Base-by-base conservation (phyloP, 2,888 invertebrate species). In the Sinohyriopsis cumingii region DNA sequence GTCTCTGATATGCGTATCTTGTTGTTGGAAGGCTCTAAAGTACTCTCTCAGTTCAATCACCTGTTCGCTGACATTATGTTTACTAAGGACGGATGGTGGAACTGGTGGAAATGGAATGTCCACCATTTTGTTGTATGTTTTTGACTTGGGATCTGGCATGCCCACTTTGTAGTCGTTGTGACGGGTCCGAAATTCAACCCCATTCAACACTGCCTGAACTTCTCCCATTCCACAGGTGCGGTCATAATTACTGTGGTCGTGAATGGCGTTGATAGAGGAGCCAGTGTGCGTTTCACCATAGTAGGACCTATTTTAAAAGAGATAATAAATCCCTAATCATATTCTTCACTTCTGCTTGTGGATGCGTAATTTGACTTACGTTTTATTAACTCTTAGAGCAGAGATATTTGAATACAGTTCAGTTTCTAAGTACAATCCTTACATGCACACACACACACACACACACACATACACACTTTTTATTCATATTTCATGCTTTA, bases 81-180 rank as follows among this genome's bases (percentile, higher is more conserved):
- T 80, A 24, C 45, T 56, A 5, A 72, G 60, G 5, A 86, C 84
- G 25, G 81, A 81, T 12, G 78, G 81, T 22, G 87, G 87, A 4
- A 86, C 84, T 0, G 69, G 70, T 0, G 87, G 87, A 68, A 84
- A 85, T 1, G 84, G 84, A 12, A 87, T 78, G n/a, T 82, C 77
- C 54, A 84, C 84, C 3, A 74, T 69, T 1, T 71, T 73, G 61
- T 84, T 73, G 67, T 80, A 85, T 9, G 64, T 62, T 1, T 63
- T 65, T 9, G 66, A 75, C 15, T 61, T 80, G 25, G 61, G 73
- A 33, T 75, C 75, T 7, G 85, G 82, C 83, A 83, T 85, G 15
- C 65, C 45, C 25, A 86, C 77, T 55, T 81, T 79, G 78, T 85
- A 87, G 73, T 87, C 87, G 71, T 87, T 87, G 76, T 87, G 87